Evolutionary conservation across 2,797 vertebrate genomes (phyloP).

Genomic region (Cossypha caffra): DNA sequence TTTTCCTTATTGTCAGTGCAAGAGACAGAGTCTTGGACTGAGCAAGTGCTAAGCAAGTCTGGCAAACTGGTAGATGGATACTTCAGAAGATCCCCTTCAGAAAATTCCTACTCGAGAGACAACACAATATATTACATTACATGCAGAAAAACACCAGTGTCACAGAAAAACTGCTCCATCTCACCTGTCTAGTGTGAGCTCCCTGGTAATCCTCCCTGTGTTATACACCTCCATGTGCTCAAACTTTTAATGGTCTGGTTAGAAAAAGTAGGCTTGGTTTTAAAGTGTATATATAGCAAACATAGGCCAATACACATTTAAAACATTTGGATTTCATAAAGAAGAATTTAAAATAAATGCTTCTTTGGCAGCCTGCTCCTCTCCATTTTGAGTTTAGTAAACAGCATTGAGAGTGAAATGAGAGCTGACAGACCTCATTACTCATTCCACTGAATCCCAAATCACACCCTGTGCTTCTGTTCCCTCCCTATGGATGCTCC

Average conservation of each 20-base stretch:
- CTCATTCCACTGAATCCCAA: neutral
- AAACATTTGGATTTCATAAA: neutral
- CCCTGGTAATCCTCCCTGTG: rapidly evolving
- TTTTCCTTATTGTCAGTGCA: slow-evolving; percentile 84
- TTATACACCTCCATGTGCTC: neutral
- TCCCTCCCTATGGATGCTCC: neutral
- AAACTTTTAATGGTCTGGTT: neutral
- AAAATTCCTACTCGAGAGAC: slow-evolving; percentile 80
- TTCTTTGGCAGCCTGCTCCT: neutral
- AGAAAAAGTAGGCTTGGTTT: neutral
- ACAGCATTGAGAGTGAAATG: neutral
- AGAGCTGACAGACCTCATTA: neutral
- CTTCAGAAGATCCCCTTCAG: slow-evolving; percentile 87
- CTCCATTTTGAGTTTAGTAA: neutral
- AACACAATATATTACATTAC: neutral
- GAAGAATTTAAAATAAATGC: neutral
- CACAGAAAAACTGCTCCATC: neutral
- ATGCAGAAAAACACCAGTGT: neutral
- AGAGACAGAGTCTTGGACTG: slow-evolving; percentile 79
- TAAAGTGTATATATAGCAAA: neutral
- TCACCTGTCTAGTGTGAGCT: neutral
- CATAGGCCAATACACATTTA: rapidly evolving
- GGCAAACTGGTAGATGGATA: slow-evolving; percentile 92
- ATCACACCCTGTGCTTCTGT: neutral
- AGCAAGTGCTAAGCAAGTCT: slow-evolving; percentile 88